A percentile compares a stretch with the other conserved stretches of the same genome.
phyloP scores from a whole-genome alignment of 2,113 vertebrate species.

The Toxotes chatareus region DNA sequence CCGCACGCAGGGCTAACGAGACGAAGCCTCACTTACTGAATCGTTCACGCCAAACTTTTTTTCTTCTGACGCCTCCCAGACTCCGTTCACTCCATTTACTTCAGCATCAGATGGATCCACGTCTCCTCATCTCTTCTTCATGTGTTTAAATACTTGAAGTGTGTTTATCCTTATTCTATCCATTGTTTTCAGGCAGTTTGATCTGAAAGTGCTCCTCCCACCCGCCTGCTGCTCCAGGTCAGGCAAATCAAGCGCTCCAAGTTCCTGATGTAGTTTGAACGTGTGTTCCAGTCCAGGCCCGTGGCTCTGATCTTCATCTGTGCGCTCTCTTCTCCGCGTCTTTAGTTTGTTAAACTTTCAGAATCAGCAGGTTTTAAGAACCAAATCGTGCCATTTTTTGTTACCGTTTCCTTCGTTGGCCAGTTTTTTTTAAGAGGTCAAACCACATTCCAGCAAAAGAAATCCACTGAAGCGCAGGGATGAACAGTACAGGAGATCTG shows the following conservation, averaged over 20 bases:
- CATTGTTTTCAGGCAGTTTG: not conserved
- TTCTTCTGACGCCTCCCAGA: not conserved
- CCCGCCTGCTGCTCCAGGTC: not conserved
- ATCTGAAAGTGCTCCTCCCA: not conserved
- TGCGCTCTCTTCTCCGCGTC: not conserved
- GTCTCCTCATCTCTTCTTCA: not conserved
- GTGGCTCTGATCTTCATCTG: not conserved
- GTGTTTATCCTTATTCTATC: not conserved
- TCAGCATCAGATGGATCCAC: too few species aligned
- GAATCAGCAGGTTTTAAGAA: not conserved
- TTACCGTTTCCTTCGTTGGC: not conserved
- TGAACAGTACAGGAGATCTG: not conserved
- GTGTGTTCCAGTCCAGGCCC: not conserved
- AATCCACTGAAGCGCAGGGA: not conserved
- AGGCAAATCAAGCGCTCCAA: not conserved
- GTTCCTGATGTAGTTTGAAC: not conserved
- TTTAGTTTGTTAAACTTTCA: not conserved
- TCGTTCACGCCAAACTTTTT: too few species aligned
- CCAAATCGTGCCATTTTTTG: conserved; percentile 39
- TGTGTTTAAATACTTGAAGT: conserved; percentile 46
- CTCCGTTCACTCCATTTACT: too few species aligned
- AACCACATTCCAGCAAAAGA: not conserved
- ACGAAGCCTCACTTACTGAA: too few species aligned
- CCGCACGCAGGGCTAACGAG: too few species aligned
- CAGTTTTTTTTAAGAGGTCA: not conserved